Evolutionary conservation across 2,113 vertebrate species (phyloP), one percentile per base, ranked within the genome.

Genomic region (Garra rufa): DNA sequence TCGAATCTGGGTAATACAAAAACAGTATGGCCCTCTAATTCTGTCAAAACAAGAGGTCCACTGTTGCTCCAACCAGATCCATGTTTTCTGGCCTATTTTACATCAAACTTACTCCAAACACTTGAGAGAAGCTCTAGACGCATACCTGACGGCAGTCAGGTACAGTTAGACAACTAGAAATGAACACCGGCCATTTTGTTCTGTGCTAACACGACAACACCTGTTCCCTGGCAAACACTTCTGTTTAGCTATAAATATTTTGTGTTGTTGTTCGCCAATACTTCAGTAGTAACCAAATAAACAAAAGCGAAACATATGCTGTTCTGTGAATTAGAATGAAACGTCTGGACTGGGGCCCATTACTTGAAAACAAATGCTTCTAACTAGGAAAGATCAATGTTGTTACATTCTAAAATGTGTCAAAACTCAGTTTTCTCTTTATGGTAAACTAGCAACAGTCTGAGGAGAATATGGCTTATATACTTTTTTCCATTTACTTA

Each of bases 161-260:
- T 75, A 44, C 4, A 34, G 17, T 28, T 7, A 63, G n/a, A 65
- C 2, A 1, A 28, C 7, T 38, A 14, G 52, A 24, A 30, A 30
- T 50, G 79, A 85, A 44, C 5, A 46, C 1, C 21, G 48, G 79
- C 79, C 79, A 82, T 76, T 76, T 82, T 85, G 46, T 44, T 10
- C 30, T 34, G 7, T 4, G 46, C 30, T 85, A 67, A 67, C 46
- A 46, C 61, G 15, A 44, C 71, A 86, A 82, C 85, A 86, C 61
- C 73, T 86, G 79, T 55, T 67, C 50, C 9, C 59, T 70, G 79
- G 73, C 65, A 48, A 74, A 30, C 55, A 34, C 71, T 57, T 59
- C 70, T 24, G 24, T 83, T 57, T 44, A 63, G 59, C 13, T 63
- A n/a, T n/a, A 57, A 57, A 57, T 63, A 63, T 63, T 63, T 63